Base-by-base conservation (phyloP, 2,113 vertebrate species). In the Polyodon spathula region DNA sequence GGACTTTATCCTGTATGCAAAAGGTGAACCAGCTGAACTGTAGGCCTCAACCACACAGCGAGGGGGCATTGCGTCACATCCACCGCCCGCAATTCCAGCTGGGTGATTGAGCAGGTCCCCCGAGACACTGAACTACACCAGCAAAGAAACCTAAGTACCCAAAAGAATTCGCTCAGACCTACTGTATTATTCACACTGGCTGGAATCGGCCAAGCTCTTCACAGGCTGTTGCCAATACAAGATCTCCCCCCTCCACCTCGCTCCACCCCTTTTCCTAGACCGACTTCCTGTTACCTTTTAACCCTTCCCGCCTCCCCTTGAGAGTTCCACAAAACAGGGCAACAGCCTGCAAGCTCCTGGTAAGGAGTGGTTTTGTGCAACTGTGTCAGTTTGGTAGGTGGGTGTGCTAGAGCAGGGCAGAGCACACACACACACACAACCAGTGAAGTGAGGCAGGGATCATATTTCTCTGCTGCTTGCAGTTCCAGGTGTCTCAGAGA, bases 251-350 rank as follows among this genome's bases (percentile, higher is more conserved):
- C n/a, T n/a, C n/a, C n/a, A n/a, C n/a, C n/a, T n/a, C n/a, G n/a
- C n/a, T n/a, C n/a, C n/a, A n/a, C n/a, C n/a, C n/a, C n/a, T n/a
- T n/a, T n/a, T n/a, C n/a, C n/a, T 64, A 63, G 76, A 72, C 73
- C 73, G 41, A 75, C 83, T 90, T 93, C 84, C 85, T 86, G 74
- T 82, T 89, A 76, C 84, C 76, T 82, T 83, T 80, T 89, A 77
- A 88, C 73, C 83, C 77, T 62, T 59, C 53, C 72, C 71, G n/a
- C 64, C 68, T 68, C 66, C 16, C 70, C 68, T 50, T 58, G 77
- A 73, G 76, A 73, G 67, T 63, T 63, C 58, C 71, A 73, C 75
- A 75, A 8, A 59, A 59, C 40, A 67, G 59, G 58, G 57, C 72
- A 68, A 66, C 0, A 70, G 74, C 62, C 68, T 71, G 68, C 67